Base-by-base conservation (phyloP, 2,888 invertebrate genomes). In the Tethea ocularis region DNA sequence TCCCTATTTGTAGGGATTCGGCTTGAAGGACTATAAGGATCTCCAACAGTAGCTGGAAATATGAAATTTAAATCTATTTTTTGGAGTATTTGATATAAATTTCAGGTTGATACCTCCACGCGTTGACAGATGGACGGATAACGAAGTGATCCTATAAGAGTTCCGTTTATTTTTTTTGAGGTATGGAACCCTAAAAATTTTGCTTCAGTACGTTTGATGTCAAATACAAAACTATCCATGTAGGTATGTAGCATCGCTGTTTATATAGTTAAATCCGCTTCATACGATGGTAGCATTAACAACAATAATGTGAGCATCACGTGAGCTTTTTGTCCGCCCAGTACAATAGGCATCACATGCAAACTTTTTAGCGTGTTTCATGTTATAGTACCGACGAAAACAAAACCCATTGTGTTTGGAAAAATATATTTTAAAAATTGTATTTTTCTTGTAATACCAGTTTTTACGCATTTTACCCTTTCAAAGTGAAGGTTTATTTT, bases 291-390 rank as follows among this genome's bases (percentile, higher is more conserved):
- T 17, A 29, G n/a, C 17, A 29, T 29, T 62, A 57, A 56, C n/a
- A 23, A 66, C 60, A 52, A 51, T 67, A 70, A 63, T 64, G 68
- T 69, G 71, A 65, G 29, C 71, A 69, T 76, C 74, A 76, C 68
- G 65, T 65, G 64, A 71, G 71, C 60, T 66, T 77, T 75, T 74
- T 80, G 46, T 81, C 74, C 78, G 57, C 17, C n/a, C 36, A 57
- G 5, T 56, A 81, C 80, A 80, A 80, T 77, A 65, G 64, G 60
- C 71, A 62, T 77, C 80, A 80, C 69, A 60, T 61, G 77, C 77
- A 80, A 74, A 75, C 69, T 71, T 81, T 78, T 77, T 69, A 77
- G 71, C 71, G 67, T 72, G 75, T 81, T 80, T 75, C 67, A 51
- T 57, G 51, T 26, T 23, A 69, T 66, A n/a, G n/a, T n/a, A 10